Evolutionary conservation across 2,888 invertebrate species (phyloP).

Genomic region (Pyrrhosoma nymphula): DNA sequence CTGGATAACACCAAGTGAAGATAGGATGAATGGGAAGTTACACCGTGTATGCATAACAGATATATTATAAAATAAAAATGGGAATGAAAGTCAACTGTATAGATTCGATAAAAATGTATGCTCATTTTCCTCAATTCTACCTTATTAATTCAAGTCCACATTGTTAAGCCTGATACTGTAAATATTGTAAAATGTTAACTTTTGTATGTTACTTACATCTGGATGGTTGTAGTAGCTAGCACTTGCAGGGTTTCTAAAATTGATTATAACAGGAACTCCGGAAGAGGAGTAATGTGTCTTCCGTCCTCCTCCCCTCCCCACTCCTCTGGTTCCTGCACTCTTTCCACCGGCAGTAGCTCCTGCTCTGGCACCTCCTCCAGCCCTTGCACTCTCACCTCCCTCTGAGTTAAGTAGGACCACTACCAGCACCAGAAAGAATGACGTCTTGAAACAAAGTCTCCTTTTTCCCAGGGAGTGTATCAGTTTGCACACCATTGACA

Average conservation of each 20-base stretch:
- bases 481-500: slow-evolving; percentile 26
- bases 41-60: too few relatives aligned
- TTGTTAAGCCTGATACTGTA: too few relatives aligned
- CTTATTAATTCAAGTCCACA: too few relatives aligned
- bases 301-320: slow-evolving; percentile 73
- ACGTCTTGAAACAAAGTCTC: slow-evolving; percentile 35
- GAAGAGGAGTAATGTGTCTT: slow-evolving; percentile 79
- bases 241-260: slow-evolving; percentile 81
- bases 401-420: slow-evolving; percentile 31
- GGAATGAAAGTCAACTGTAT: too few relatives aligned
- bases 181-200: background rate
- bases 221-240: slow-evolving; percentile 83
- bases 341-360: slow-evolving; percentile 62
- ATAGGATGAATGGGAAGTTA: too few relatives aligned
- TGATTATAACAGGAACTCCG: slow-evolving; percentile 81
- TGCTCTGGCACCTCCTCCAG: slow-evolving; percentile 54
- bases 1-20: too few relatives aligned
- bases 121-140: too few relatives aligned
- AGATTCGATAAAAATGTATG: too few relatives aligned
- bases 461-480: slow-evolving; percentile 28
- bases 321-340: slow-evolving; percentile 35
- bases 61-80: too few relatives aligned
- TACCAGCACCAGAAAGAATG: slow-evolving; percentile 11
- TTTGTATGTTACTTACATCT: slow-evolving; percentile 80
- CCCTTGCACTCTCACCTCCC: slow-evolving; percentile 27